Evolutionary conservation across 1,140 invertebrate species (phyloP), one percentile per base, ranked within the genome.

Genomic region (Euwallacea similis): DNA sequence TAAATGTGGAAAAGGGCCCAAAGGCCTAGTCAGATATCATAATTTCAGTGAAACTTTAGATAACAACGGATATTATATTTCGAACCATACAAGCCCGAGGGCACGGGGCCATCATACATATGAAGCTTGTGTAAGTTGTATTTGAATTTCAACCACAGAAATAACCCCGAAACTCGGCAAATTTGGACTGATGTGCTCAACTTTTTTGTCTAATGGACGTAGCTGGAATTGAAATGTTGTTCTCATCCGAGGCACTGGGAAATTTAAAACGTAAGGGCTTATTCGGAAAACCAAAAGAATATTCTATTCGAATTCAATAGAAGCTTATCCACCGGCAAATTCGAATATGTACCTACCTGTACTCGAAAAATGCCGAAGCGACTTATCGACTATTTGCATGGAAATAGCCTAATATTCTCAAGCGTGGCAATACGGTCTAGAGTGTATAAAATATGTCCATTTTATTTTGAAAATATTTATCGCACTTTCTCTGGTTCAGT

Each of bases 391-490:
- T 42, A 7, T 70, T 70, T 70, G 60, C 68, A 70, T 70, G n/a
- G 68, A 70, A 70, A 64, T 70, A 64, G 68, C 68, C 53, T 70
- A 42, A 64, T 70, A 70, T 70, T 43, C 61, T 21, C 41, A 70
- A 6, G 16, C 41, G 42, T n/a, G 42, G 53, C 68, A 70, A 54
- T 62, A 59, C 59, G 66, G n/a, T 56, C 41, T 63, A 10, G n/a
- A 33, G 21, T 33, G 60, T 56, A 70, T 63, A 70, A 70, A 70
- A 64, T 70, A 70, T 55, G 58, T 53, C 68, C 42, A 58, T 61
- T 62, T 58, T 64, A 58, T 70, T 70, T 70, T 46, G n/a, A 15
- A 64, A 70, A 62, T 70, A 64, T 70, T 70, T 70, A 70, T 70
- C 68, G 50, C 68, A 64, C 68, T 64, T 70, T 70, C 60, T 64